Base-by-base conservation (phyloP, 1,140 invertebrate species). In the Drosophila grimshawi region DNA sequence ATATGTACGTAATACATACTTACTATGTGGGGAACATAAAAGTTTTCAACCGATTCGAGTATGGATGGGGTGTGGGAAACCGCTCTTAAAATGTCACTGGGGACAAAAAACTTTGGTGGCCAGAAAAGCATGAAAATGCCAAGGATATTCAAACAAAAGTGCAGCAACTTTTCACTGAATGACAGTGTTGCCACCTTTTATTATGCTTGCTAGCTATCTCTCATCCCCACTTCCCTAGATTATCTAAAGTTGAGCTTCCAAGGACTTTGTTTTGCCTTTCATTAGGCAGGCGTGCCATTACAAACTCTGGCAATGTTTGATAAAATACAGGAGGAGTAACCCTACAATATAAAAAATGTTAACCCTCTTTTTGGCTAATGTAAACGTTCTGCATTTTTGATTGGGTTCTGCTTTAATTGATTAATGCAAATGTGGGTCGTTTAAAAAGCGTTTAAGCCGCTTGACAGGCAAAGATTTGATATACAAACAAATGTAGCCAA, bases 101-200 rank as follows among this genome's bases (percentile, higher is more conserved):
- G 70, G 67, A 52, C 53, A 79, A 70, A 76, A 55, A 82, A 82
- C 66, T 85, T 85, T 85, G 65, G 73, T 68, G 77, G 65, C 68
- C 72, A 79, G 66, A 70, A 60, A 49, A 73, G 68, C 85, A 80
- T 69, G 71, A 86, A 86, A 86, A 78, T 79, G 76, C 67, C 67
- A 86, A 78, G 76, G 78, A 86, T 88, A 80, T 89, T 80, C 69
- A 69, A 79, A 86, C 80, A 78, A 86, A 88, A 86, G 85, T 88
- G 83, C 85, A 83, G 80, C 73, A 89, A 86, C 80, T 86, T 86
- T 86, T 11, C 57, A 48, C 57, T 41, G 61, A 61, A 55, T 43
- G 74, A 71, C 46, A 53, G 29, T 67, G 63, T 46, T 57, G 57
- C 66, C 62, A 53, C 63, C n/a, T 49, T 53, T 70, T 57, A 65